Evolutionary conservation across 2,888 invertebrate species (phyloP).

Genomic region (Kryphioiulus occultus): DNA sequence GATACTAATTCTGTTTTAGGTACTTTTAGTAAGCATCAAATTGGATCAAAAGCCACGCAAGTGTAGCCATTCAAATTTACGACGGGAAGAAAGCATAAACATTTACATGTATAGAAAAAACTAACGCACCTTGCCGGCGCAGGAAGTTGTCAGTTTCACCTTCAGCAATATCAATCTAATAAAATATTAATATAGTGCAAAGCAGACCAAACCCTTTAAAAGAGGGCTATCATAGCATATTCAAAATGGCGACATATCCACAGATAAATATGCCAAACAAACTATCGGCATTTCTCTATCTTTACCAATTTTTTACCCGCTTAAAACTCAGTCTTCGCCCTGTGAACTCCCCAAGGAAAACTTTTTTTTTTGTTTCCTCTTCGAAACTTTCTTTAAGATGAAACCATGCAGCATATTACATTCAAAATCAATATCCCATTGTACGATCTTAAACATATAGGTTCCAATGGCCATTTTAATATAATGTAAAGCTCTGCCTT

Average conservation of each 20-base stretch:
- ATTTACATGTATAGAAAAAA: not conserved
- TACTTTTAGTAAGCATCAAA: not conserved
- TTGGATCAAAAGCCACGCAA: not conserved
- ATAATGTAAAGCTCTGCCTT: not conserved
- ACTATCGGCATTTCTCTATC: not conserved
- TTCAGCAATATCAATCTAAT: conserved; percentile 18
- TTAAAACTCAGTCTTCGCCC: conserved; percentile 22
- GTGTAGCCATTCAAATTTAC: conserved; percentile 18
- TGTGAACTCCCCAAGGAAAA: not conserved
- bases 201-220: not conserved
- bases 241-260: not conserved
- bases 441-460: not conserved
- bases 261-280: conserved; percentile 20
- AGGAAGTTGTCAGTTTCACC: conserved; percentile 25
- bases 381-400: not conserved
- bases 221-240: not conserved
- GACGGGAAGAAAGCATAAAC: not conserved
- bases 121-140: not conserved
- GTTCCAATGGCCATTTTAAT: not conserved
- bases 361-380: conserved; percentile 4
- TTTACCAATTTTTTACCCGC: not conserved
- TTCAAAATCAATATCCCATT: not conserved
- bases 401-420: not conserved
- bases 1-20: conserved; percentile 9
- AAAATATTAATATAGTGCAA: conserved; percentile 10